Conservation (phyloP, 2,797 vertebrate species). For the Argya squamiceps region DNA sequence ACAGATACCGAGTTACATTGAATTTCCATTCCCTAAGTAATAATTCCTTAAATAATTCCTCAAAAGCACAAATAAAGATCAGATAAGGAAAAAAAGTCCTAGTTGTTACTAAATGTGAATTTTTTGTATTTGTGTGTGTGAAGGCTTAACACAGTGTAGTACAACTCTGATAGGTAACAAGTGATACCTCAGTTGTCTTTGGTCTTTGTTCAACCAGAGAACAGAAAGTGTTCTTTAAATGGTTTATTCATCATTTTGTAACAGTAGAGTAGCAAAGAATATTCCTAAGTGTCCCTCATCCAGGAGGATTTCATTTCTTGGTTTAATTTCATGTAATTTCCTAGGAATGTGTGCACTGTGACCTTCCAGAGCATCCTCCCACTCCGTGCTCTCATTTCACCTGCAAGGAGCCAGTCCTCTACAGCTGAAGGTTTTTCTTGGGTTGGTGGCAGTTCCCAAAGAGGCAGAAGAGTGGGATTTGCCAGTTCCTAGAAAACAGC, state of each 20-base stretch:
- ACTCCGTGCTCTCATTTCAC: not conserved
- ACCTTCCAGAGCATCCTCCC: not conserved
- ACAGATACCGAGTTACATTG: not conserved
- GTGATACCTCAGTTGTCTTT: not conserved
- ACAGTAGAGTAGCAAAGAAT: not conserved
- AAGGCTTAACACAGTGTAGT: not conserved
- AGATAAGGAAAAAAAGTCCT: not conserved
- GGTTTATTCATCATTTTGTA: not conserved
- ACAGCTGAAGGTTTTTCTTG: not conserved
- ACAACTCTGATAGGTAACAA: not conserved
- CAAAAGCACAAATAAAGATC: not conserved
- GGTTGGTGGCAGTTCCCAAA: not conserved
- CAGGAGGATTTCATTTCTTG: not conserved
- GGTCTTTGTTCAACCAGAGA: not conserved
- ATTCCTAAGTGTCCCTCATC: not conserved
- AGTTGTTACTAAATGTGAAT: not conserved
- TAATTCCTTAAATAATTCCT: not conserved
- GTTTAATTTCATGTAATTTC: not conserved
- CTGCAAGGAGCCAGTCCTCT: not conserved
- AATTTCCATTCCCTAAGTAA: not conserved
- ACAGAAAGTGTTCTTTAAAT: not conserved
- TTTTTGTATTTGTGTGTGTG: not conserved
- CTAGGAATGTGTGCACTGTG: not conserved
- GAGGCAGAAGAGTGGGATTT: not conserved
- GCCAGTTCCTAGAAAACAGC: not conserved